Evolutionary conservation across 1,140 invertebrate species (phyloP).

Genomic region (Drosophila ambigua): DNA sequence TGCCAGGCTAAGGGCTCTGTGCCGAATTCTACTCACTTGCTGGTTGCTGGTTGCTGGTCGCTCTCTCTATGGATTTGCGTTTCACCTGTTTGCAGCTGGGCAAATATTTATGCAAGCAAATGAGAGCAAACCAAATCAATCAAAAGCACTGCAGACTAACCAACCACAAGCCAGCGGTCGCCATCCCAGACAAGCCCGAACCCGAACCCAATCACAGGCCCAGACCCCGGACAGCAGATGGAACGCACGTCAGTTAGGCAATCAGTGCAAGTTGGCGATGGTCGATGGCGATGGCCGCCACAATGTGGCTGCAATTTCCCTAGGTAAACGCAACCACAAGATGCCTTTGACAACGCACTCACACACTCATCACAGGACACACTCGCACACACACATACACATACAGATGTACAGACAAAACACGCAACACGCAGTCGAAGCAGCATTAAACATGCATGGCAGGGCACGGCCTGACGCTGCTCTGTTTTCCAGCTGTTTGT

Average conservation of each 20-base stretch:
- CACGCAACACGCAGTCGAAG: background rate
- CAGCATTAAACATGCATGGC: slow-evolving; percentile 51
- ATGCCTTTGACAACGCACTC: slow-evolving; percentile 44
- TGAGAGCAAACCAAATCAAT: slow-evolving; percentile 71
- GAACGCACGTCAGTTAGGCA: slow-evolving; percentile 44
- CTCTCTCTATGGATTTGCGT: slow-evolving; percentile 20
- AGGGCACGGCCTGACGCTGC: slow-evolving; percentile 17
- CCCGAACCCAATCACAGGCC: background rate
- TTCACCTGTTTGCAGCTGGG: slow-evolving; percentile 22
- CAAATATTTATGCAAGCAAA: slow-evolving; percentile 71
- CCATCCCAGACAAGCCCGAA: slow-evolving; percentile 37
- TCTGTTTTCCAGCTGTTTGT: slow-evolving; percentile 56
- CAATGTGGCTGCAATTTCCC: slow-evolving; percentile 61
- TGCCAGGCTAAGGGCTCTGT: background rate
- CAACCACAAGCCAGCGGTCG: slow-evolving; percentile 65
- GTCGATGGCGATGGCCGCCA: slow-evolving; percentile 37
- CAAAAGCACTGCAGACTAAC: slow-evolving; percentile 62
- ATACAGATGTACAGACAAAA: background rate
- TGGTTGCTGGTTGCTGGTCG: slow-evolving; percentile 14
- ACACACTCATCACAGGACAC: slow-evolving; percentile 18
- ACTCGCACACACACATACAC: slow-evolving; percentile 7
- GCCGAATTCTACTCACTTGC: slow-evolving; percentile 25
- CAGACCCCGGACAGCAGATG: background rate
- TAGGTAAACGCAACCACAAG: slow-evolving; percentile 59
- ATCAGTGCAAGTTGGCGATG: slow-evolving; percentile 55